Base-by-base conservation (phyloP, 2,797 vertebrate genomes). In the Myiotriccus ornatus region DNA sequence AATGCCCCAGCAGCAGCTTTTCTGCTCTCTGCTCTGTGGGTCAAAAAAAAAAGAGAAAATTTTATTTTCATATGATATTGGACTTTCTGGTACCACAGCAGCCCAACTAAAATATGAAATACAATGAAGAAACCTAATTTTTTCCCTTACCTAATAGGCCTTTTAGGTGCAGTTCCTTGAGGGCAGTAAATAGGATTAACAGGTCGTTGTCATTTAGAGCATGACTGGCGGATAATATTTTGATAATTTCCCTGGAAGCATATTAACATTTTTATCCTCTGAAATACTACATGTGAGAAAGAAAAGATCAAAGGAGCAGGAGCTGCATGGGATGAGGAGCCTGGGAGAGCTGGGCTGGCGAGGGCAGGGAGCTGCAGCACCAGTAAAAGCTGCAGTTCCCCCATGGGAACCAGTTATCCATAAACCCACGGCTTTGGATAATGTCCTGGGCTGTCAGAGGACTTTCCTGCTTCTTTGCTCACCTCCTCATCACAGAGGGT, bases 1-100 rank as follows among this genome's bases (percentile, higher is more conserved):
- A 39, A 27, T 28, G 30, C 23, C 18, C 25, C 4, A 37, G 32
- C 16, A 18, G 12, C 0, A 2, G 30, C 53, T 22, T 9, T 62
- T 53, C 37, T 14, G 5, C 6, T 0, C 59, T 41, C 56, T 43
- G 60, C 50, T 39, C 17, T 25, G 10, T 1, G 3, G 30, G 3
- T 17, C 30, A 24, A 47, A 34, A 39, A 6, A 12, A 69, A 81
- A 47, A 1, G 13, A 28, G 41, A 39, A 3, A 1, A 7, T 50
- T 57, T 41, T 28, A 15, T 60, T 62, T 17, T 22, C 16, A 2
- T 22, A 0, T 21, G 53, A 35, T 32, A 20, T 13, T 25, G 2
- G 41, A 44, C 64, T 69, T 35, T 12, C 53, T 13, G 10, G 37
- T 64, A 35, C 57, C 16, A 9, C 9, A 2, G 7, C 1, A 50